Percentiles rank a stretch among this genome's conserved stretches.
Conservation (phyloP, 53 echinoderm and acorn worm species). For the Hippasteria phrygiana region DNA sequence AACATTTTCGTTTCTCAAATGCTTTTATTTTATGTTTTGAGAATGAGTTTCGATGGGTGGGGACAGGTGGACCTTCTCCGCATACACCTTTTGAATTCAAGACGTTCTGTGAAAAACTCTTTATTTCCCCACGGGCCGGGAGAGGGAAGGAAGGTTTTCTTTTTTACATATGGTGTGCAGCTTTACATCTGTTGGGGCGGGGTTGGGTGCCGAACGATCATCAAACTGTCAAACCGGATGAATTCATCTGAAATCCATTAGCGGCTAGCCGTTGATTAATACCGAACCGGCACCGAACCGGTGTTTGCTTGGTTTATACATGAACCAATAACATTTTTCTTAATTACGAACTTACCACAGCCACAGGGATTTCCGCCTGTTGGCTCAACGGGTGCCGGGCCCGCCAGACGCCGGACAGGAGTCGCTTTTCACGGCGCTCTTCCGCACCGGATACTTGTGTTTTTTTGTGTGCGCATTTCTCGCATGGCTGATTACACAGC, state of each 20-base stretch:
- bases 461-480: background rate
- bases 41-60: too few relatives aligned
- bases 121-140: too few relatives aligned
- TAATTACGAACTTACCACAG: constrained; percentile 4
- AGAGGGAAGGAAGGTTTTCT: too few relatives aligned
- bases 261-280: background rate
- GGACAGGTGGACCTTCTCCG: too few relatives aligned
- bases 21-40: too few relatives aligned
- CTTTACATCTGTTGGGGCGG: too few relatives aligned
- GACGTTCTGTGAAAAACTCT: too few relatives aligned
- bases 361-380: constrained; percentile 29
- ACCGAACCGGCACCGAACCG: background rate
- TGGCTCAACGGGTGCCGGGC: background rate
- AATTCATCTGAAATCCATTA: constrained; percentile 7
- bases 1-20: too few relatives aligned
- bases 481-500: constrained; percentile 39
- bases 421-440: background rate
- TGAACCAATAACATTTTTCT: constrained; percentile 19
- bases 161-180: too few relatives aligned
- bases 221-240: background rate
- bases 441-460: background rate
- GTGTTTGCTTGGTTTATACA: background rate
- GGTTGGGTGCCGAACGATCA: too few relatives aligned
- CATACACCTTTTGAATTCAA: too few relatives aligned
- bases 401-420: background rate